Evolutionary conservation across 2,888 invertebrate genomes (phyloP), one percentile per base, ranked within the genome.

Genomic region (Caprella mutica): DNA sequence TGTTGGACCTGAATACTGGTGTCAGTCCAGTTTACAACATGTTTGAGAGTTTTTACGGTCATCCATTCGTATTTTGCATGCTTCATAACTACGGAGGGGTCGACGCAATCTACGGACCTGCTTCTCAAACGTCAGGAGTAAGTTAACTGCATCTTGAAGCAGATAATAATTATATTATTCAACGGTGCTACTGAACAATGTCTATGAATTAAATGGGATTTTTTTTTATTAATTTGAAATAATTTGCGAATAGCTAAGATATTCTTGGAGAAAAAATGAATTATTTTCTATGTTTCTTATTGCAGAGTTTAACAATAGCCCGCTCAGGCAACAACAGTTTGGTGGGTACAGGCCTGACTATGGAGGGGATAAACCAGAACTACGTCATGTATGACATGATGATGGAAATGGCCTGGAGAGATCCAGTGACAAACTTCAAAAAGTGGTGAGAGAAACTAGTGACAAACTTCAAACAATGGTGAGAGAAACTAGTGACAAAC

Each of bases 21-120:
- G 81, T 86, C 59, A 80, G 77, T 71, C 93, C 93, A 0, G 84
- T 86, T 68, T 94, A 86, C 70, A 72, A 75, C 6, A 73, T 81
- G 30, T 79, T 87, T 5, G 71, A 83, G 1, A 87, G 86, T 61
- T 97, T 88, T 73, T 92, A 80, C 70, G 94, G 93, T 0, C 94
- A 96, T 69, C 90, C 91, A 0, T 97, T 86, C 71, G 85, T 97
- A 63, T 96, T 93, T 92, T 90, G 91, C 70, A 92, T 94, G 90
- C 75, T 96, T 46, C 94, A 94, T 70, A 90, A 96, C 72, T 96
- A 92, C 71, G 96, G 96, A 1, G 96, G 94, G 1, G 90, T 88
- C 0, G 74, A 88, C 44, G 91, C 91, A n/a, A 81, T 94, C 80
- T 88, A 87, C 69, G 96, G 96, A n/a, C n/a, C n/a, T n/a, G n/a